phyloP scores from a whole-genome alignment of 2,888 invertebrate species.

The Didymodactylos carnosus region DNA sequence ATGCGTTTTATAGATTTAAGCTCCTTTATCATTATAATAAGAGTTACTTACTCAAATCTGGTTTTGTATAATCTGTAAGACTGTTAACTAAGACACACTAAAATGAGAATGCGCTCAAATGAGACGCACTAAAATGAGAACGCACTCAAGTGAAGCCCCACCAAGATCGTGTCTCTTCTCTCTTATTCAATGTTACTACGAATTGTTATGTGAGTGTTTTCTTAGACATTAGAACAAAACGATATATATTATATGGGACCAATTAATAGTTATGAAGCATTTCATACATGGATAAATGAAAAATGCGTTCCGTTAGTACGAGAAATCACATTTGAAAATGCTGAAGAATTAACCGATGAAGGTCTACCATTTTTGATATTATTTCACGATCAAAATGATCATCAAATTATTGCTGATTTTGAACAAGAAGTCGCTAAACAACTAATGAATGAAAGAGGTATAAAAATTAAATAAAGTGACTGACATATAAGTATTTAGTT shows the following conservation, averaged over 20 bases:
- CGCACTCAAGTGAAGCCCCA: too few relatives aligned
- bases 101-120: too few relatives aligned
- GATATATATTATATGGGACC: slow-evolving; percentile 19
- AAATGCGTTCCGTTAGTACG: slow-evolving; percentile 87
- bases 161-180: too few relatives aligned
- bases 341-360: slow-evolving; percentile 78
- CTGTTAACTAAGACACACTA: too few relatives aligned
- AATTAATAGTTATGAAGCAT: slow-evolving; percentile 44
- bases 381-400: slow-evolving; percentile 65
- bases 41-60: too few relatives aligned
- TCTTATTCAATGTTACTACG: too few relatives aligned
- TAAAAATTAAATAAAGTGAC: slow-evolving; percentile 19
- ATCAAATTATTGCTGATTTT: slow-evolving; percentile 63
- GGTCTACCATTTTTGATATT: slow-evolving; percentile 90
- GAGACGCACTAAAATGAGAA: too few relatives aligned
- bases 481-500: not conserved
- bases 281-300: slow-evolving; percentile 62
- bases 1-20: too few relatives aligned
- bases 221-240: slow-evolving; percentile 13
- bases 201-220: too few relatives aligned
- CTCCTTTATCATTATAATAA: too few relatives aligned
- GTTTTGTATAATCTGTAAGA: too few relatives aligned
- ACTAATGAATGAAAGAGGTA: slow-evolving; percentile 71
- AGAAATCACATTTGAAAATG: slow-evolving; percentile 98
- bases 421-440: slow-evolving; percentile 55